phyloP scores from a whole-genome alignment of 2,888 invertebrate species.

The Lasioglossum figueresi region DNA sequence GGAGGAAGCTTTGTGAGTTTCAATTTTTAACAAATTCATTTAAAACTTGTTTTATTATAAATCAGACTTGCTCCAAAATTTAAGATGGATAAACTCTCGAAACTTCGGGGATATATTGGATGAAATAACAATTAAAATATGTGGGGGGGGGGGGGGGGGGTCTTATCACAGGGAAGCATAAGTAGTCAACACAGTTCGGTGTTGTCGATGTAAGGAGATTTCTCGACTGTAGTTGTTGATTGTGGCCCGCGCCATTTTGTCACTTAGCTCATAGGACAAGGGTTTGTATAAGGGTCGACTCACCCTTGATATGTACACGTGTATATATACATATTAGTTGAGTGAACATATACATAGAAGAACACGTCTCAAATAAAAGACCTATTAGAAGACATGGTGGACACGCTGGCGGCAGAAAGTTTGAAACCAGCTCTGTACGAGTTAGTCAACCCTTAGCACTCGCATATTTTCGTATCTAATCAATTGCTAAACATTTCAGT shows the following conservation, averaged over 20 bases:
- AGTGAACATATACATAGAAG: slow-evolving; percentile 51
- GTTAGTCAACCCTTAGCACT: no score
- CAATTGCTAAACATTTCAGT: no score
- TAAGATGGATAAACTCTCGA: slow-evolving; percentile 33
- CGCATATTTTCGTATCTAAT: no score
- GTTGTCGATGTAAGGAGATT: slow-evolving; percentile 29
- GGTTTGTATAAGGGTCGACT: not conserved
- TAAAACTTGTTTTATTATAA: not conserved
- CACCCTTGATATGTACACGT: slow-evolving; percentile 39
- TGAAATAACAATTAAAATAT: slow-evolving; percentile 42
- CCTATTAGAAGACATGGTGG: slow-evolving; percentile 54
- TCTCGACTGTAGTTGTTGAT: slow-evolving; percentile 15
- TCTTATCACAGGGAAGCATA: slow-evolving; percentile 21
- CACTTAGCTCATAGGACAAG: no score
- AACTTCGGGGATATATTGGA: slow-evolving; percentile 10
- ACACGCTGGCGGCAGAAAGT: slow-evolving; percentile 40
- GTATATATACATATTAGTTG: slow-evolving; percentile 57
- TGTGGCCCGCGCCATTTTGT: no score
- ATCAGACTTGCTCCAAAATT: not conserved
- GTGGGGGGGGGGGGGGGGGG: not conserved
- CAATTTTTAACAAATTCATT: not conserved
- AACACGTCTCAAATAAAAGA: slow-evolving; percentile 32
- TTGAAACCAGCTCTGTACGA: not conserved
- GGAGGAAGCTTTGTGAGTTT: slow-evolving; percentile 45
- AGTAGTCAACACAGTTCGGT: slow-evolving; percentile 36